Evolutionary conservation across 2,797 vertebrate genomes (phyloP).

Genomic region (Neostethus bicornis): DNA sequence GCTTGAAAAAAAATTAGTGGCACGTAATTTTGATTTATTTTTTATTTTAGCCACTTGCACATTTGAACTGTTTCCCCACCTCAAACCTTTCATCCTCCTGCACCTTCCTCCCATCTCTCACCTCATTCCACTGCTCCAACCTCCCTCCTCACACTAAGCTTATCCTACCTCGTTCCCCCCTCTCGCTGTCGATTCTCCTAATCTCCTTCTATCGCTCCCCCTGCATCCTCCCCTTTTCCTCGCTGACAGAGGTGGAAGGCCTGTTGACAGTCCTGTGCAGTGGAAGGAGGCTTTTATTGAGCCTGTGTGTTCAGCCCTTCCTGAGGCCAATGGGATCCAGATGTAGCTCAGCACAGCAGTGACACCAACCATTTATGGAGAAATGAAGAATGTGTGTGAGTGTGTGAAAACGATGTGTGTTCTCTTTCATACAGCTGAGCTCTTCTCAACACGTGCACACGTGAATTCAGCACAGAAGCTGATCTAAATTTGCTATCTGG

Average conservation of each 20-base stretch:
- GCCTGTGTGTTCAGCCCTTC: conserved; percentile 61
- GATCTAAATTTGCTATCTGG: neutral
- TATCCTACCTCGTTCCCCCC: neutral
- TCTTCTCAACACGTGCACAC: conserved; percentile 19
- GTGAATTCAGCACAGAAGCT: conserved; percentile 4
- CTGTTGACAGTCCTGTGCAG: conserved; percentile 56
- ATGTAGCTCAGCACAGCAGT: conserved; percentile 58
- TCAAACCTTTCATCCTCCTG: neutral
- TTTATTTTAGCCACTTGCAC: neutral
- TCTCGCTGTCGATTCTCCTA: neutral
- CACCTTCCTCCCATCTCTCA: neutral
- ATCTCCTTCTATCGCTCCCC: neutral
- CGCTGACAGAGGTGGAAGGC: conserved; percentile 20
- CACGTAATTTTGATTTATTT: neutral
- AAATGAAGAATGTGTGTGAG: conserved; percentile 17
- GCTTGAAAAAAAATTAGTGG: conserved; percentile 6
- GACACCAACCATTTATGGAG: conserved; percentile 68
- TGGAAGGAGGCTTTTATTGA: conserved; percentile 66
- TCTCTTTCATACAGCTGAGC: conserved; percentile 14
- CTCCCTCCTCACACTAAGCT: neutral
- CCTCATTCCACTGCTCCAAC: neutral
- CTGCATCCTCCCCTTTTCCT: conserved; percentile 8
- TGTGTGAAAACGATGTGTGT: conserved; percentile 25
- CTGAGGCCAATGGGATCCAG: conserved; percentile 72
- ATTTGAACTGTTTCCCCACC: neutral